phyloP scores from a whole-genome alignment of 2,113 vertebrate genomes.

The Tragulus kanchil region DNA sequence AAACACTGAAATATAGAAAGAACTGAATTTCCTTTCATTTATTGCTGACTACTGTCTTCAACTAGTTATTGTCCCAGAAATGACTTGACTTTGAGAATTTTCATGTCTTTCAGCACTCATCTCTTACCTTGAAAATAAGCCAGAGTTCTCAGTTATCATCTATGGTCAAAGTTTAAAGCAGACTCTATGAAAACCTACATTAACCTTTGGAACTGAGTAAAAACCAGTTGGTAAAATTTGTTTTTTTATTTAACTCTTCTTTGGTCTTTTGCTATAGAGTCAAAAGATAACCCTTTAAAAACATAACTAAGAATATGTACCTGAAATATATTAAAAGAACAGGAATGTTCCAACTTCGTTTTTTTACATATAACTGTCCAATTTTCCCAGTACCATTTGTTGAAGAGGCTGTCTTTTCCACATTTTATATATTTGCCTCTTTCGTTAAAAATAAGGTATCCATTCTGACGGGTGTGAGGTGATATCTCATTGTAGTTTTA shows the following conservation, averaged over 20 bases:
- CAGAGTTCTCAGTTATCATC: background rate
- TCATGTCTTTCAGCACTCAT: background rate
- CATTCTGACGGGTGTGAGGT: no score
- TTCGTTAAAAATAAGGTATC: no score
- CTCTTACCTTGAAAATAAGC: background rate
- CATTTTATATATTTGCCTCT: no score
- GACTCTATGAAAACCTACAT: background rate
- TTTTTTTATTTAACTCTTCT: background rate
- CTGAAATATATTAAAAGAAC: background rate
- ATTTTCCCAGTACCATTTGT: no score
- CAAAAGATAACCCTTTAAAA: conserved; percentile 13
- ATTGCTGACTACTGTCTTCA: background rate
- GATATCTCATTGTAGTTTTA: no score
- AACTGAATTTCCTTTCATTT: background rate
- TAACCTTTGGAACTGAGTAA: conserved; percentile 42
- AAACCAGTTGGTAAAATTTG: conserved; percentile 15
- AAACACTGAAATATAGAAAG: background rate
- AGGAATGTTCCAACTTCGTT: background rate
- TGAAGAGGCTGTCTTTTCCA: no score
- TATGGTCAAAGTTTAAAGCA: conserved; percentile 16
- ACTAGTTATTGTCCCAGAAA: background rate
- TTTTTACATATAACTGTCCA: no score
- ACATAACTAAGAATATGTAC: background rate
- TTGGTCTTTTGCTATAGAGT: background rate
- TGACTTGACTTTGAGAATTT: background rate